phyloP scores from a whole-genome alignment of 2,797 vertebrate species.

The Urocyon cinereoargenteus region DNA sequence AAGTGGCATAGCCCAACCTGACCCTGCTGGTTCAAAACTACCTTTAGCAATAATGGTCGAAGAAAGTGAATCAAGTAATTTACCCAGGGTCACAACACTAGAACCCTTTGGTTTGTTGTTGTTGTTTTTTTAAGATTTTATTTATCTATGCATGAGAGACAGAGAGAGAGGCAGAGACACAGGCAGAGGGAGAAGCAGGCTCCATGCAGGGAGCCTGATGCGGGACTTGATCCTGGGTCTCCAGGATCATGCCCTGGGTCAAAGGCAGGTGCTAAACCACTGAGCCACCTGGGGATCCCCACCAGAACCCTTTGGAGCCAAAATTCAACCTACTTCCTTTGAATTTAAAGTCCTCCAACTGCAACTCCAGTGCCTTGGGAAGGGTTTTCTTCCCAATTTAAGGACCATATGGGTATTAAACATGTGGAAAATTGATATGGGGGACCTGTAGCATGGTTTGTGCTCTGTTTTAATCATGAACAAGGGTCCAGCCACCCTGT shows the following conservation, averaged over 20 bases:
- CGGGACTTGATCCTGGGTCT: no score
- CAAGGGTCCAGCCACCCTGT: background rate
- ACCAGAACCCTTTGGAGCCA: background rate
- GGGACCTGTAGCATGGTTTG: background rate
- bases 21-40: background rate
- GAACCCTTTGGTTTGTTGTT: background rate
- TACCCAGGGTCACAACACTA: background rate
- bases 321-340: conserved; percentile 6
- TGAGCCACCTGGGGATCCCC: no score
- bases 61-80: conserved; percentile 17
- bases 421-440: conserved; percentile 41
- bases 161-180: no score
- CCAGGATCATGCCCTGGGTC: no score
- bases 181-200: no score
- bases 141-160: no score
- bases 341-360: background rate
- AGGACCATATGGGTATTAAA: background rate
- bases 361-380: background rate
- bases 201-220: no score
- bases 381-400: background rate
- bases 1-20: background rate
- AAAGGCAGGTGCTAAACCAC: no score
- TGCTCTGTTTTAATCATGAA: background rate
- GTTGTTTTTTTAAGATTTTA: no score
- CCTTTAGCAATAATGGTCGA: background rate